Percentiles rank a stretch among this genome's conserved stretches.
Evolutionary conservation across 2,888 invertebrate genomes (phyloP).

Genomic region (Cerastoderma edule): DNA sequence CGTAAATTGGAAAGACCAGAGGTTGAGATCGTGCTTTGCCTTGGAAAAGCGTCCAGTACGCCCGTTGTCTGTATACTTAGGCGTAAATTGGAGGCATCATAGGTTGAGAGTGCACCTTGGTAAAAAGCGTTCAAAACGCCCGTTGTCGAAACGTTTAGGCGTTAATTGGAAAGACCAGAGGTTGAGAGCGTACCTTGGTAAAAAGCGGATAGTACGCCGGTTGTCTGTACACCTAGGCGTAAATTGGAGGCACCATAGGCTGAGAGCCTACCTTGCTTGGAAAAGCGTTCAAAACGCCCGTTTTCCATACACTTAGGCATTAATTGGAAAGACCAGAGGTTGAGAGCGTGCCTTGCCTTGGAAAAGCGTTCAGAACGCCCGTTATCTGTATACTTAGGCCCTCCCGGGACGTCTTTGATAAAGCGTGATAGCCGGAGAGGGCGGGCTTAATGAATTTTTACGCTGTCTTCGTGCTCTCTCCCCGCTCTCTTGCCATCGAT

Average conservation of each 20-base stretch:
- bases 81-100: slow-evolving; percentile 32
- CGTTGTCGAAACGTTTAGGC: no score
- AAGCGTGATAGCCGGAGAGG: slow-evolving; percentile 42
- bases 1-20: no score
- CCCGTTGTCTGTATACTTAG: slow-evolving; percentile 27
- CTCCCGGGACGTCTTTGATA: slow-evolving; percentile 40
- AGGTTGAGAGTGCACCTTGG: slow-evolving; percentile 33
- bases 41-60: slow-evolving; percentile 27
- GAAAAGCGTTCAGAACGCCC: slow-evolving; percentile 20
- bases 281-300: slow-evolving; percentile 27
- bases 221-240: slow-evolving; percentile 24
- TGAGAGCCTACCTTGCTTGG: slow-evolving; percentile 23
- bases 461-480: slow-evolving; percentile 38
- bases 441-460: slow-evolving; percentile 43
- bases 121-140: no score
- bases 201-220: no score
- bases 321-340: no score
- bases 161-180: no score
- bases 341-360: slow-evolving; percentile 22
- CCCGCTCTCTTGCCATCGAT: slow-evolving; percentile 61
- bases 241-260: no score
- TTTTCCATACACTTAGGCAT: slow-evolving; percentile 25
- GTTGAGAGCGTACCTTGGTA: no score
- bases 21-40: slow-evolving; percentile 8
- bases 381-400: slow-evolving; percentile 35